These are phyloP conservation scores for Campylomormyrus tamandua DNA, from an alignment of 2,113 vertebrate species.

Conservation along the genomic window DNA sequence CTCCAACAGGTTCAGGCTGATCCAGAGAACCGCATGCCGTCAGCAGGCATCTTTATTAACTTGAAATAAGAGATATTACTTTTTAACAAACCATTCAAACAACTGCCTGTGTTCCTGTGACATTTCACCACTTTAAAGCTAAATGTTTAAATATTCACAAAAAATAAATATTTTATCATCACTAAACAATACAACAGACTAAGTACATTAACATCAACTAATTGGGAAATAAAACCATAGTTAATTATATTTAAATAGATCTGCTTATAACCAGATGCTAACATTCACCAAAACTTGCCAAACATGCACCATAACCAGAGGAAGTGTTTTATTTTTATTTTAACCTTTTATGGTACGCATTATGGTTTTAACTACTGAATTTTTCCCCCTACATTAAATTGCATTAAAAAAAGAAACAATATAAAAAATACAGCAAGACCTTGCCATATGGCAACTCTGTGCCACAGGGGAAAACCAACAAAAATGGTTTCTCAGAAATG, in stretches of 20 bases:
- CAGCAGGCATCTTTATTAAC: background rate
- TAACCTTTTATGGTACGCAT: too few species aligned
- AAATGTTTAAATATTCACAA: background rate
- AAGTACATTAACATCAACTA: background rate
- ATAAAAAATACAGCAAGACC: background rate
- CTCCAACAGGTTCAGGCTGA: background rate
- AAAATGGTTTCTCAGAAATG: background rate
- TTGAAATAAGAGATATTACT: background rate
- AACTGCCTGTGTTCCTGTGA: background rate
- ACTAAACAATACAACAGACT: background rate
- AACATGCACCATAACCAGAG: too few species aligned
- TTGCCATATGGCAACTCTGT: too few species aligned
- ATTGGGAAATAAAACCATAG: background rate
- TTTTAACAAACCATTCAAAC: background rate
- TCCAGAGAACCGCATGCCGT: background rate
- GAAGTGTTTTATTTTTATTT: too few species aligned
- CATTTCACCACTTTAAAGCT: background rate
- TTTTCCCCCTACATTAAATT: too few species aligned
- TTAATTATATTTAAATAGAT: background rate
- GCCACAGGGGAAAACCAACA: too few species aligned
- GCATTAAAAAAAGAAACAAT: too few species aligned
- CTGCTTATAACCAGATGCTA: too few species aligned
- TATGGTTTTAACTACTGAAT: too few species aligned
- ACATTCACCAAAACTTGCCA: too few species aligned
- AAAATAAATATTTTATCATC: background rate